These are phyloP conservation scores for Triops cancriformis DNA, from an alignment of 1,140 invertebrate genomes.

Conservation along the genomic window DNA sequence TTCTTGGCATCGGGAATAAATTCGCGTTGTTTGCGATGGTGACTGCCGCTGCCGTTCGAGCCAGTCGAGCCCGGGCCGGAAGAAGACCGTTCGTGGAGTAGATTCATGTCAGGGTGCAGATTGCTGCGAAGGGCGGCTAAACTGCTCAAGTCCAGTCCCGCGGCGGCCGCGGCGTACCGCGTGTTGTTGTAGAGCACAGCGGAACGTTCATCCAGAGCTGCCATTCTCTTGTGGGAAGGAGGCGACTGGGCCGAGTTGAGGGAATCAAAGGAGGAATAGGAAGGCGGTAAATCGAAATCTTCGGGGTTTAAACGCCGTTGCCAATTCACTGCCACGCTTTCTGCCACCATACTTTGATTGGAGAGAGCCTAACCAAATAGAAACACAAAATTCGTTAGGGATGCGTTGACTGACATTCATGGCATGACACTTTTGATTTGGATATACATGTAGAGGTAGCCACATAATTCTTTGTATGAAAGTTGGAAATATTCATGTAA, in stretches of 20 bases:
- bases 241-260: background rate
- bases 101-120: background rate
- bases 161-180: background rate
- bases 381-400: background rate
- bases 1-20: conserved; percentile 96
- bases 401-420: too few species aligned
- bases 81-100: background rate
- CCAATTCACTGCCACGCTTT: conserved; percentile 1
- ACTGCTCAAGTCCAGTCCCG: background rate
- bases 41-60: conserved; percentile 18
- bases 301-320: background rate
- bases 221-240: background rate
- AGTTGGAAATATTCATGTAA: too few species aligned
- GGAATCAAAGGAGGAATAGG: background rate
- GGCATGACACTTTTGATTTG: too few species aligned
- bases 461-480: too few species aligned
- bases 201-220: background rate
- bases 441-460: too few species aligned
- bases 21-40: conserved; percentile 82
- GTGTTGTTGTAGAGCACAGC: background rate
- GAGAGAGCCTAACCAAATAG: background rate
- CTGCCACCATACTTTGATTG: background rate
- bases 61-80: background rate
- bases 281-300: background rate
- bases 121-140: background rate